These are phyloP conservation scores for Anableps anableps DNA, from an alignment of 2,797 vertebrate species.

Conservation along the genomic window DNA sequence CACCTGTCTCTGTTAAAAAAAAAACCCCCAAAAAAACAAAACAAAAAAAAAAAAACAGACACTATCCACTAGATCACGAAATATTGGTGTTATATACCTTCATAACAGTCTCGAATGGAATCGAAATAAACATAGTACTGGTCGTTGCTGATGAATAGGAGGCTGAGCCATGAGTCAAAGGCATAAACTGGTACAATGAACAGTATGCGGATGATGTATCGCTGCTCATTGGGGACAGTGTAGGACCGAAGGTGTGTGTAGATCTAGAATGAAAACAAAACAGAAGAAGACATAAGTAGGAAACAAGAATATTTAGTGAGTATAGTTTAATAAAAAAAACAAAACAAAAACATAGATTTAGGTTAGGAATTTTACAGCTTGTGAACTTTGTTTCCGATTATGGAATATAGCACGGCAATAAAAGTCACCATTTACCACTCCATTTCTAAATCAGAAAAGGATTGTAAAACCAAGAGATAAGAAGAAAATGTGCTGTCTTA, in stretches of 20 bases:
- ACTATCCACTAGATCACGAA: background rate
- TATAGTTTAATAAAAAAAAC: too few species aligned
- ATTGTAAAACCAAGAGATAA: background rate
- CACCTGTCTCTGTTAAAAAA: background rate
- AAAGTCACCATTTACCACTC: background rate
- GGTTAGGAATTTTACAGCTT: background rate
- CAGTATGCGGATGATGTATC: conserved; percentile 96
- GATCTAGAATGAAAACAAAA: conserved; percentile 82
- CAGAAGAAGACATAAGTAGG: conserved; percentile 7
- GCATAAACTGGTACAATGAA: conserved; percentile 94
- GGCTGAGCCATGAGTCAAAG: conserved; percentile 97
- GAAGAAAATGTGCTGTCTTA: background rate
- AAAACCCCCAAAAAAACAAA: background rate
- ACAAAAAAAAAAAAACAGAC: background rate
- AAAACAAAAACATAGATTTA: background rate
- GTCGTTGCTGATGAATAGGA: conserved; percentile 92
- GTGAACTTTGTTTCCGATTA: background rate
- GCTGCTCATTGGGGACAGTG: conserved; percentile 92
- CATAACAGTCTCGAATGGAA: conserved; percentile 94
- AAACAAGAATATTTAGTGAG: background rate
- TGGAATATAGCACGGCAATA: background rate
- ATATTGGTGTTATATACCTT: conserved; percentile 81
- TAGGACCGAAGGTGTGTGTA: conserved; percentile 93
- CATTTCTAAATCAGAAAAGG: conserved; percentile 1
- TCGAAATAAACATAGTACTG: conserved; percentile 96